A percentile compares a stretch with the other conserved stretches of the same genome.
Conservation (phyloP, 2,113 vertebrate species). For the Butorides virescens region DNA sequence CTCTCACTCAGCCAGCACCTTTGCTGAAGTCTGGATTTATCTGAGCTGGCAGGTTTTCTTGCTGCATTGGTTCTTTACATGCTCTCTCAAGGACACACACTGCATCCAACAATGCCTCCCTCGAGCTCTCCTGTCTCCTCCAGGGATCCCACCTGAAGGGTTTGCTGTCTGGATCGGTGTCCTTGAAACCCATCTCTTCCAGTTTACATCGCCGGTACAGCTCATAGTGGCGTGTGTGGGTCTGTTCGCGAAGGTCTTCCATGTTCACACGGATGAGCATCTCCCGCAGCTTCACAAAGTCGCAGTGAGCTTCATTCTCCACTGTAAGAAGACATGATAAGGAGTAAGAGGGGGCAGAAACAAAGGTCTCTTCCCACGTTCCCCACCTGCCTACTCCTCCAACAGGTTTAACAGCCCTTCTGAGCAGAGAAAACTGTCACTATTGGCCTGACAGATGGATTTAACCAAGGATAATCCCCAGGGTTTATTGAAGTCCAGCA, state of each 20-base stretch:
- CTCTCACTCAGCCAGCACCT: background rate
- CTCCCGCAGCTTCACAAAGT: conserved; percentile 96
- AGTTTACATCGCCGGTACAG: conserved; percentile 96
- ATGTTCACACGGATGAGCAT: conserved; percentile 99
- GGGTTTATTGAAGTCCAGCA: background rate
- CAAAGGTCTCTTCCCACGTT: background rate
- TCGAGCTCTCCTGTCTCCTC: background rate
- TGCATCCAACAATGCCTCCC: background rate
- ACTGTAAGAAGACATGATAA: conserved; percentile 70
- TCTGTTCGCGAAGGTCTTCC: conserved; percentile 98
- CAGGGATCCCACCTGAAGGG: conserved; percentile 87
- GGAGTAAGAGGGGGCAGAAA: background rate
- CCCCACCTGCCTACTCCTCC: background rate
- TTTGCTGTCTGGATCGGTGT: conserved; percentile 97
- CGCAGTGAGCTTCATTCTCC: conserved; percentile 97
- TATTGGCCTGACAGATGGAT: background rate
- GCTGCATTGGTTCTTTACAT: background rate
- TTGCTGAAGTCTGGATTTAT: background rate
- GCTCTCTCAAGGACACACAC: background rate
- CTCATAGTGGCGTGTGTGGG: conserved; percentile 95
- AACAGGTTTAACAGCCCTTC: background rate
- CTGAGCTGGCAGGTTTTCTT: conserved; percentile 27
- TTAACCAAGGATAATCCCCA: background rate
- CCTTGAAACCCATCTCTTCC: conserved; percentile 99
- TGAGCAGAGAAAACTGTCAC: background rate